Base-by-base conservation (phyloP, 2,888 invertebrate genomes). In the Antheraea assamensis region DNA sequence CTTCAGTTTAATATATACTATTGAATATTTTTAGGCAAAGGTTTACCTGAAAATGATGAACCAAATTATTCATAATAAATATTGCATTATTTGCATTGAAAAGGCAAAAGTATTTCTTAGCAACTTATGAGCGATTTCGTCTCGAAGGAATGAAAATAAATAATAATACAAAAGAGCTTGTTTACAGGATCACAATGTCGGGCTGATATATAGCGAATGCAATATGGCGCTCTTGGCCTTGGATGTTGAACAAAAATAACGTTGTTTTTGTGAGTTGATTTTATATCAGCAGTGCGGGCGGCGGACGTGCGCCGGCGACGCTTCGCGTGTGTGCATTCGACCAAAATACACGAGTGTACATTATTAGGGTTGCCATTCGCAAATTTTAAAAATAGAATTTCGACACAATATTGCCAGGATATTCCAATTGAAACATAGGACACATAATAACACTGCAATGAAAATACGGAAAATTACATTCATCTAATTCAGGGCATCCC, bases 211-310 rank as follows among this genome's bases (percentile, higher is more conserved):
- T 81, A 83, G 86, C 87, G 89, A 91, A 90, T 92, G 90, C 92
- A 93, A 90, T 82, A 91, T 90, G 90, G 91, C 90, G 88, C 86
- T 80, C 84, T 84, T 88, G 91, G 88, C 94, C 94, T 93, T 93
- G 92, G 85, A 73, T 75, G 82, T 79, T 84, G 90, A 87, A 90
- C 91, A 92, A 92, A 93, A 93, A 93, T 93, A 93, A 90, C 89
- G 82, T 88, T 90, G 90, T 92, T 92, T 91, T 90, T 92, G 90
- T 90, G 89, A 88, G 86, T 85, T 86, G 87, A 89, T 88, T 92
- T 91, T 89, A 90, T 91, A 91, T 87, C 88, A 84, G 82, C 81
- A 82, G 83, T 83, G 85, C 85, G 84, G 85, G 84, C 83, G 68
- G 75, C 76, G 80, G 81, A 79, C 79, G 80, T 80, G 75, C 72